phyloP scores from a whole-genome alignment of 1,140 invertebrate genomes.

The Sitodiplosis mosellana region DNA sequence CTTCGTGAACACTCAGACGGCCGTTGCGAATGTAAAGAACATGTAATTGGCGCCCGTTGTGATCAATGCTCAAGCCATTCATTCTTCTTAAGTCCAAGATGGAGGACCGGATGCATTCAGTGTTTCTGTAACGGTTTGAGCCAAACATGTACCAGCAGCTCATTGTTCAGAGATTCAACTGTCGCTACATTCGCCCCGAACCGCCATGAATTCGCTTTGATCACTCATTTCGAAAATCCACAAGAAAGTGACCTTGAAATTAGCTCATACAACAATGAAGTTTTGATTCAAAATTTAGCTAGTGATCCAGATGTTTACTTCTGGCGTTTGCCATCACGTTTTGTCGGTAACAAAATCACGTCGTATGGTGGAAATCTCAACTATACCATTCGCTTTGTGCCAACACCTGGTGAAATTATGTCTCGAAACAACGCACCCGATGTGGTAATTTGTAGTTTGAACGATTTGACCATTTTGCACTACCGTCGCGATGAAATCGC shows the following conservation, averaged over 20 bases:
- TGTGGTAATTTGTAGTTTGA: constrained; percentile 67
- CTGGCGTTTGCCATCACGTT: constrained; percentile 40
- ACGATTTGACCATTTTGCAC: constrained; percentile 56
- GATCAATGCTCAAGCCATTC: constrained; percentile 63
- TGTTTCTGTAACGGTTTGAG: constrained; percentile 88
- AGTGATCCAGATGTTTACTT: constrained; percentile 24
- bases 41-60: constrained; percentile 52
- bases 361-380: constrained; percentile 78
- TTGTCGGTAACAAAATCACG: constrained; percentile 82
- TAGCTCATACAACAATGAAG: constrained; percentile 2
- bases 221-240: constrained; percentile 11
- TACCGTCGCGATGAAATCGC: constrained; percentile 35
- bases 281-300: constrained; percentile 10
- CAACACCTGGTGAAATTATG: constrained; percentile 46
- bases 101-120: constrained; percentile 67
- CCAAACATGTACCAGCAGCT: constrained; percentile 48
- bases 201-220: constrained; percentile 15
- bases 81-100: constrained; percentile 44
- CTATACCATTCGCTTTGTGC: constrained; percentile 65
- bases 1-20: constrained; percentile 34
- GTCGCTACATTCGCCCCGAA: constrained; percentile 20
- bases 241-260: constrained; percentile 6
- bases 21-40: constrained; percentile 67
- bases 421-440: constrained; percentile 68
- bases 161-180: constrained; percentile 48